Conservation (phyloP, 2,797 vertebrate species). For the Percopsis omiscomaycus region DNA sequence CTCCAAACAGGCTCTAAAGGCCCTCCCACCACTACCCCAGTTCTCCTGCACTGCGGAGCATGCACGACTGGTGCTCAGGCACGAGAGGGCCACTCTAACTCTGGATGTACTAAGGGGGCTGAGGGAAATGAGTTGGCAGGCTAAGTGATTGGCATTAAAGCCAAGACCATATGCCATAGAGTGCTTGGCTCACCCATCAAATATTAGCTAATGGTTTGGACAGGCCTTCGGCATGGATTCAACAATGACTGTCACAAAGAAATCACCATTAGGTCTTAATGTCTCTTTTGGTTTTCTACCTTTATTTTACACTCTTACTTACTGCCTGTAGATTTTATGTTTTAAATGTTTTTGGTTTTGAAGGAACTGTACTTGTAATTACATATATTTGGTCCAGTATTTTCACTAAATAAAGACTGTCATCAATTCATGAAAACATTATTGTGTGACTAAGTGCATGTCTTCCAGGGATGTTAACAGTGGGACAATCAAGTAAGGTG, state of each 20-base stretch:
- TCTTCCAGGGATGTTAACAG: background rate
- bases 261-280: background rate
- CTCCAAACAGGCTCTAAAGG: conserved; percentile 62
- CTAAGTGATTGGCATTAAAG: background rate
- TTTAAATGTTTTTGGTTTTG: background rate
- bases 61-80: conserved; percentile 76
- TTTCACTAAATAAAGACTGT: conserved; percentile 17
- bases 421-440: background rate
- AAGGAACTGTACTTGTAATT: background rate
- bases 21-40: conserved; percentile 80
- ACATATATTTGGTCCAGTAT: background rate
- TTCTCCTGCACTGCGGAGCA: conserved; percentile 84
- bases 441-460: background rate
- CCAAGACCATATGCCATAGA: background rate
- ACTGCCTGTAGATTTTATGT: background rate
- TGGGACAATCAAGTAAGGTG: conserved; percentile 1
- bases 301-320: background rate
- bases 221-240: no score
- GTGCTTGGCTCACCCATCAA: no score
- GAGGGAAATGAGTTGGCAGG: conserved; percentile 6
- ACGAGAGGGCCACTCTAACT: conserved; percentile 74
- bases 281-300: background rate
- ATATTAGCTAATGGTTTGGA: no score
- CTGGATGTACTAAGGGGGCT: conserved; percentile 75
- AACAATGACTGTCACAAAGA: no score